These are phyloP conservation scores for Serilophus lunatus DNA, from an alignment of 2,113 vertebrate species.

Conservation along the genomic window DNA sequence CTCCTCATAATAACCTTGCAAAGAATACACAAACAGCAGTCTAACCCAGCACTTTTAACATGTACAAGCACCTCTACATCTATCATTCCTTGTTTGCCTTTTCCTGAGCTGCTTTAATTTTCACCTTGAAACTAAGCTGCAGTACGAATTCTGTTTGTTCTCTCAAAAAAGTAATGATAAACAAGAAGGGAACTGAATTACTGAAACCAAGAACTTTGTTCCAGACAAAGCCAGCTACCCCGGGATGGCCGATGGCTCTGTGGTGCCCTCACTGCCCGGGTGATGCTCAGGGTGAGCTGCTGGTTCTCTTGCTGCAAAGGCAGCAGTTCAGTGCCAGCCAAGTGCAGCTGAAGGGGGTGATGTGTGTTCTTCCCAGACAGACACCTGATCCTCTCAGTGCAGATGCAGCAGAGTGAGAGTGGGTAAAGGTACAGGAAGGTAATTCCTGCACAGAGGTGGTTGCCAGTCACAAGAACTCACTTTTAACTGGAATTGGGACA, in stretches of 20 bases:
- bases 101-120: conserved; percentile 1
- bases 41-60: neutral
- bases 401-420: neutral
- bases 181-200: neutral
- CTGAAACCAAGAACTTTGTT: neutral
- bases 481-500: neutral
- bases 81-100: neutral
- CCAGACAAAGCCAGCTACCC: neutral
- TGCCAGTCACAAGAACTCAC: neutral
- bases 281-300: neutral
- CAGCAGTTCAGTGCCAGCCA: neutral
- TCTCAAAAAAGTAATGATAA: neutral
- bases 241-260: fast-evolving
- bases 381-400: neutral
- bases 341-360: neutral
- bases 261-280: neutral
- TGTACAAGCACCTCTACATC: neutral
- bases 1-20: neutral
- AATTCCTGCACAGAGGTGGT: neutral
- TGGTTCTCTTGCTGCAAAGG: neutral
- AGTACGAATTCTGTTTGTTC: neutral
- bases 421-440: neutral
- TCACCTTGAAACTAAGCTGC: neutral
- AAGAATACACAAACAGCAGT: neutral
- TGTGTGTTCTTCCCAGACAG: neutral